phyloP scores from a whole-genome alignment of 2,888 invertebrate genomes.

The Augochlorella aurata region DNA sequence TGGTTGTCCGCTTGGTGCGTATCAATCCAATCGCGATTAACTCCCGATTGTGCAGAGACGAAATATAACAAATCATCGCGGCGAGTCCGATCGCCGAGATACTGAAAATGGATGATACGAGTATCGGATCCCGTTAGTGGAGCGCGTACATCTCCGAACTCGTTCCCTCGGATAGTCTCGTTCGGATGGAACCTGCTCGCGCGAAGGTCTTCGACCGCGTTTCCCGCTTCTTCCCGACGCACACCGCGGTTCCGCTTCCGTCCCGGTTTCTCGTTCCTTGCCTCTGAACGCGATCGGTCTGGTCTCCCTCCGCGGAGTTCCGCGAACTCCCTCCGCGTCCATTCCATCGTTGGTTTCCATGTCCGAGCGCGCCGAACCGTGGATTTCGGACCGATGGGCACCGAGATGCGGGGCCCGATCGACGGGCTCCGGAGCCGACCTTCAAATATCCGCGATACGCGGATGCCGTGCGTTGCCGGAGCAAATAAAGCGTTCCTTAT shows the following conservation, averaged over 20 bases:
- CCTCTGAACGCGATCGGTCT: not conserved
- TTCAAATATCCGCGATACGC: slow-evolving; percentile 43
- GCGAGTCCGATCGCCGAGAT: not conserved
- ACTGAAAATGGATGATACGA: not conserved
- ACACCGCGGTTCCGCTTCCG: slow-evolving; percentile 26
- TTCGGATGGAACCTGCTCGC: slow-evolving; percentile 18
- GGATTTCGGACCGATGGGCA: not conserved
- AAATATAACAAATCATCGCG: not conserved
- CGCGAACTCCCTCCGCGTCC: not conserved
- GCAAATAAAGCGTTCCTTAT: slow-evolving; percentile 47
- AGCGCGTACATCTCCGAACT: slow-evolving; percentile 27
- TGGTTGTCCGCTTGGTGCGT: slow-evolving; percentile 41
- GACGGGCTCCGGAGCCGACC: slow-evolving; percentile 27
- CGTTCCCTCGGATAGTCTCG: slow-evolving; percentile 22
- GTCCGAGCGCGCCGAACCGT: not conserved
- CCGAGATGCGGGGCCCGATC: not conserved
- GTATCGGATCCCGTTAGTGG: slow-evolving; percentile 43
- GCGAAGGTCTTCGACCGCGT: slow-evolving; percentile 35
- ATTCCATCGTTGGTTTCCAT: not conserved
- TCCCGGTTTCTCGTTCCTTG: slow-evolving; percentile 17
- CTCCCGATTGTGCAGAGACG: not conserved
- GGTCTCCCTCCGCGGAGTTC: too few species aligned
- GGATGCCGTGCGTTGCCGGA: slow-evolving; percentile 39
- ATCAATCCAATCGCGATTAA: slow-evolving; percentile 17
- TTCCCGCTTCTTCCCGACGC: slow-evolving; percentile 5